Evolutionary conservation across 2,113 vertebrate genomes (phyloP), one percentile per base, ranked within the genome.

Genomic region (Speoplatyrhinus poulsoni): DNA sequence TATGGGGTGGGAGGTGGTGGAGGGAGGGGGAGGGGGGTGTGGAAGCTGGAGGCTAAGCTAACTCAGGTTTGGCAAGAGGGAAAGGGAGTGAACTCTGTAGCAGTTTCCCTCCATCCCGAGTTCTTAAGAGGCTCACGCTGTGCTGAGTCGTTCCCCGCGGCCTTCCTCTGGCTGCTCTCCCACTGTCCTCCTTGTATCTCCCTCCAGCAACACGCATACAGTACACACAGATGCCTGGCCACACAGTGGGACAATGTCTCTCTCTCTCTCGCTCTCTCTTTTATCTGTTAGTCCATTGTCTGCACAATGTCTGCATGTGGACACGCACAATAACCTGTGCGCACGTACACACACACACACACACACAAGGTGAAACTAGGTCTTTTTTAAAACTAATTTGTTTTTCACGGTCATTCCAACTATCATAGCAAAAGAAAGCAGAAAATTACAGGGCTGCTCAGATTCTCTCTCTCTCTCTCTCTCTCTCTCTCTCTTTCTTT

Each of bases 401-500:
- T 56, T 17, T 56, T 17, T 56, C 55, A 1, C 5, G 49, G 36
- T 41, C 36, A 41, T 41, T 41, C 36, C 7, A 41, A 8, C 36
- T 41, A 41, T 7, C 36, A 41, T 41, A 41, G 36, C 36, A 41
- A 8, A 41, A 41, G 36, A 41, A 5, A 41, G 26, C 26, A 26
- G 36, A 41, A 41, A 41, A 41, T 41, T n/a, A 52, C 50, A 65
- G 9, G 13, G 4, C 6, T 11, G 19, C 41, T 3, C 15, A 62
- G 15, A 47, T 16, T 46, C 60, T 26, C 10, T 46, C 60, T 64
- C 57, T 46, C 67, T 70, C 72, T 69, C 74, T 52, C 10, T 48
- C 48, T 47, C 55, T 72, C 60, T 65, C 61, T 68, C 68, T 67
- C 55, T 67, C 63, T 70, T 57, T 60, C 73, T 50, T 48, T 67